Percentiles rank a stretch among this genome's conserved stretches.
These are phyloP conservation scores for Xenus cinereus DNA, from an alignment of 2,113 vertebrate genomes.

Conservation along the genomic window DNA sequence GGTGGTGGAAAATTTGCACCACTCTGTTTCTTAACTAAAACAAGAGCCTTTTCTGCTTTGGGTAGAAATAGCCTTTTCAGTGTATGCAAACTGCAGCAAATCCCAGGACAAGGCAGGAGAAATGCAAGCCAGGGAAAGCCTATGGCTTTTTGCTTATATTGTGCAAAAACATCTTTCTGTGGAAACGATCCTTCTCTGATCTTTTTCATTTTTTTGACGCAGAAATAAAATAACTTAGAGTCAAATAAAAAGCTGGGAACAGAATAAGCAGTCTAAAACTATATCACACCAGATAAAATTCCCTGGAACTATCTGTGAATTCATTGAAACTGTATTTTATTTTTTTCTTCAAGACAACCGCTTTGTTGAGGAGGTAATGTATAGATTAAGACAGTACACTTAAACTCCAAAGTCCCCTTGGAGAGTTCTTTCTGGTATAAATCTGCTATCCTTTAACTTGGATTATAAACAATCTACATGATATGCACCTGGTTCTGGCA, in stretches of 20 bases:
- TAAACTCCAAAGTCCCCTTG: constrained; percentile 1
- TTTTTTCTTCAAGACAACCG: background rate
- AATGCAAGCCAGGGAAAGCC: constrained; percentile 10
- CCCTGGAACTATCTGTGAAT: constrained; percentile 49
- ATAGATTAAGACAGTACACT: constrained; percentile 46
- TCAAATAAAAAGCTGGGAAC: constrained; percentile 52
- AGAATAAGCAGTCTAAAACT: constrained; percentile 35
- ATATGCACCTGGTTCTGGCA: constrained; percentile 44
- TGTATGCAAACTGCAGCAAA: background rate
- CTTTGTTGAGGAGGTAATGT: constrained; percentile 44
- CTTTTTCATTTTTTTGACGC: background rate
- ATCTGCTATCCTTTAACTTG: constrained; percentile 43
- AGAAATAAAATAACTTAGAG: constrained; percentile 31
- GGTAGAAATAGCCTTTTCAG: background rate
- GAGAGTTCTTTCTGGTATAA: constrained; percentile 38
- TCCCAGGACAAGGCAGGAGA: background rate
- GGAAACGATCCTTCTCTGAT: background rate
- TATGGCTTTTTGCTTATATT: background rate
- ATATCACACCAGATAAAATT: constrained; percentile 44
- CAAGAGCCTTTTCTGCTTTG: background rate
- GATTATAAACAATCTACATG: constrained; percentile 48
- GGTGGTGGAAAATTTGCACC: background rate
- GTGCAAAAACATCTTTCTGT: background rate
- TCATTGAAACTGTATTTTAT: constrained; percentile 11
- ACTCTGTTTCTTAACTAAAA: background rate